Base-by-base conservation (phyloP, 2,888 invertebrate species). In the Linnaemya vulpina region DNA sequence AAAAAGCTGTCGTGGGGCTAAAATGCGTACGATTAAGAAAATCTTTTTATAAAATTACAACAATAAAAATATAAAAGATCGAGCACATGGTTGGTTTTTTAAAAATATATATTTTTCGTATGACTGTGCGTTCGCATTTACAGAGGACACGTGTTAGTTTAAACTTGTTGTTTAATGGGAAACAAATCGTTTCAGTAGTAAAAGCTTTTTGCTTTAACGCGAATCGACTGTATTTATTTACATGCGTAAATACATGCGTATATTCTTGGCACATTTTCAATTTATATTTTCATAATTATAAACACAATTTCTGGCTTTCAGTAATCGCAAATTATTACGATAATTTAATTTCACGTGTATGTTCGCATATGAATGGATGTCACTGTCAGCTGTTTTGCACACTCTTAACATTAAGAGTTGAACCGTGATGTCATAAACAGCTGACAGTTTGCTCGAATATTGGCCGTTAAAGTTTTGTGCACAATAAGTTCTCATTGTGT, bases 81-180 rank as follows among this genome's bases (percentile, higher is more conserved):
- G 30, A 30, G 60, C 73, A 73, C 73, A 60, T 73, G 73, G 60
- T 73, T 60, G 60, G 35, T 46, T 73, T 73, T 43, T n/a, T 43
- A 22, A 35, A 22, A 35, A 49, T 17, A 43, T 17, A 60, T 60
- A 73, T 15, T 40, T 11, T 40, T 25, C 22, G 15, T 49, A 25
- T 20, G 3, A 9, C 15, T 22, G 30, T 46, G 8, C 20, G 15
- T 25, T 4, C n/a, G 22, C 25, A 0, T 65, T 0, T 25, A 46
- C 15, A 15, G 46, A 15, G 7, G 5, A 1, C 58, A 15, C 8
- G 9, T 15, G 46, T 5, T 15, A 46, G n/a, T 3, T 3, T 43
- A 13, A 43, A 13, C 40, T 13, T 10, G 9, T 9, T 38, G 38
- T 2, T 30, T 5, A 38, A 38, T 38, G 38, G 1, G 9, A 38